Base-by-base conservation (phyloP, 1,140 invertebrate genomes). In the Drosophila baimaii region DNA sequence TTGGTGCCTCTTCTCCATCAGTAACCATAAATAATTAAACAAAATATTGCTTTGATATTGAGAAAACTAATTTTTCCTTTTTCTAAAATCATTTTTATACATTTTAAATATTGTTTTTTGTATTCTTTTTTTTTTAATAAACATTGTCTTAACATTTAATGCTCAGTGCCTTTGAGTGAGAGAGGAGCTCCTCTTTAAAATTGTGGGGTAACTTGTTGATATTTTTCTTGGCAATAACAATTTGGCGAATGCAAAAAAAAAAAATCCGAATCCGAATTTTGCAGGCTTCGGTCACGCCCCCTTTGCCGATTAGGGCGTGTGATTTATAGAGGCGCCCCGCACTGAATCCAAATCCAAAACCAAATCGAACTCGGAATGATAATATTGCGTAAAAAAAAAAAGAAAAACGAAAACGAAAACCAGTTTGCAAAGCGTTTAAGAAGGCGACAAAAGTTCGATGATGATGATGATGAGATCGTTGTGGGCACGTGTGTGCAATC, bases 291-390 rank as follows among this genome's bases (percentile, higher is more conserved):
- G 27, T 13, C 69, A 46, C 44, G 55, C 47, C 56, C 27, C 10
- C 25, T 51, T 27, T 1, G 5, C 25, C 29, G 17, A 35, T 81
- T 74, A 66, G 61, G 64, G 68, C 74, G 52, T 57, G 55, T 86
- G 82, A 85, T 85, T 85, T 85, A 88, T 88, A 44, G 29, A 73
- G 46, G 41, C 51, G 54, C 21, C 63, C 21, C 65, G 51, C 39
- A 52, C 55, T 77, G 74, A 79, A 69, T 63, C 25, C 63, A 51
- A 85, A 65, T 57, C 27, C 33, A 2, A 68, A 21, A 54, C 13
- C 10, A 27, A 35, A 37, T 41, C 44, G 21, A 13, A 43, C 7
- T 65, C 6, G 35, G 64, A 29, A 71, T 66, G 63, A 68, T 68
- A 41, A 43, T 56, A 57, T 27, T 70, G 64, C 49, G 51, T 47